phyloP scores from a whole-genome alignment of 1,140 invertebrate genomes.

The Ips nitidus region DNA sequence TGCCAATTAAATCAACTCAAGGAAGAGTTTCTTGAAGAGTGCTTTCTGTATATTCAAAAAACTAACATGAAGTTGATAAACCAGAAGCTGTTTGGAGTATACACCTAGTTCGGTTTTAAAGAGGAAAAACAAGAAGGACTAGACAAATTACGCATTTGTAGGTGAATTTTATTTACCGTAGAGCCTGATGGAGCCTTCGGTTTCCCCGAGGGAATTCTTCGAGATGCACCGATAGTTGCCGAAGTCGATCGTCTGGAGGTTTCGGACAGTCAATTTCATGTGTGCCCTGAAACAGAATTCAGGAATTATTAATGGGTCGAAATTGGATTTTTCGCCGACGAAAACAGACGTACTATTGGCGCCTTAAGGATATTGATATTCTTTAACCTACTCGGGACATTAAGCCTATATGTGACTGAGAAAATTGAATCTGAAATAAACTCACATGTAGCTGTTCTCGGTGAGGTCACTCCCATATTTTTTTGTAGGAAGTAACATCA shows the following conservation, averaged over 20 bases:
- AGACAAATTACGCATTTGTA: conserved; percentile 35
- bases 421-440: not conserved
- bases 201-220: conserved; percentile 92
- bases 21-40: no score
- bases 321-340: conserved; percentile 36
- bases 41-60: no score
- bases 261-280: conserved; percentile 83
- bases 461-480: conserved; percentile 77
- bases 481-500: conserved; percentile 80
- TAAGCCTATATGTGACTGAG: not conserved
- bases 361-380: conserved; percentile 6
- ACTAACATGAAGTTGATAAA: conserved; percentile 1
- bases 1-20: no score
- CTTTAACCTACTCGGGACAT: conserved; percentile 1
- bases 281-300: conserved; percentile 59
- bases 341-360: conserved; percentile 18
- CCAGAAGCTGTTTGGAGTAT: conserved; percentile 12
- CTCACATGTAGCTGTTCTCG: conserved; percentile 71
- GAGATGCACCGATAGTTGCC: conserved; percentile 86
- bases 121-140: conserved; percentile 28
- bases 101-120: conserved; percentile 22
- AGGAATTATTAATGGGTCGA: conserved; percentile 54
- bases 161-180: conserved; percentile 72
- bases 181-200: conserved; percentile 86
- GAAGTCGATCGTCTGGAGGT: conserved; percentile 75